phyloP scores from a whole-genome alignment of 2,113 vertebrate genomes.

The Irena cyanogastra region DNA sequence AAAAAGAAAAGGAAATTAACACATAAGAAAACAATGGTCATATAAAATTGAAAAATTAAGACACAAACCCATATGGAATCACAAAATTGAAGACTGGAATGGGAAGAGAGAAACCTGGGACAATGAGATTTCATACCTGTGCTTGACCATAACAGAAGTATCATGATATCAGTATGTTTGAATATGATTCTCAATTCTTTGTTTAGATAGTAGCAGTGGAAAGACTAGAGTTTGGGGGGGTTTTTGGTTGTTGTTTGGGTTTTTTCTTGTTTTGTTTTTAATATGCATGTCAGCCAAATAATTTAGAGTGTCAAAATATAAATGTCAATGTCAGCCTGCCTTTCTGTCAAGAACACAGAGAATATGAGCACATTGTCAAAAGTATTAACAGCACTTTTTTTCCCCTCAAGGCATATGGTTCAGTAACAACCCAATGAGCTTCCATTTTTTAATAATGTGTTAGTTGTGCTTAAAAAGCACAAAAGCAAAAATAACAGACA shows the following conservation, averaged over 20 bases:
- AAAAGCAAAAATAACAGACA: background rate
- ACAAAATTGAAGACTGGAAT: background rate
- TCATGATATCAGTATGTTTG: background rate
- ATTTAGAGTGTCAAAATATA: background rate
- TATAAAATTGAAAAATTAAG: background rate
- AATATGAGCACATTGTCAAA: background rate
- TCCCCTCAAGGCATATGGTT: background rate
- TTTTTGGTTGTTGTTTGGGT: background rate
- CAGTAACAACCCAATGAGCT: background rate
- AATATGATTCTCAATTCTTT: background rate
- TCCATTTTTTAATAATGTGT: background rate
- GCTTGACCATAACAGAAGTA: background rate
- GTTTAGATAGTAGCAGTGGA: background rate
- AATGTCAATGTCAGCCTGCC: background rate
- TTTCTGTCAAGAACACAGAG: background rate
- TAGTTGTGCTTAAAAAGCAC: background rate
- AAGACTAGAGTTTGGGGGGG: rapidly evolving
- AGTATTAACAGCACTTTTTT: background rate
- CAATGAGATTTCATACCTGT: background rate
- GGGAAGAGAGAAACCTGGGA: background rate
- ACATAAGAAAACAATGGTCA: background rate
- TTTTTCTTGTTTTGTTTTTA: background rate
- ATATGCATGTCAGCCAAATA: background rate
- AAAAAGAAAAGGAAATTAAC: background rate
- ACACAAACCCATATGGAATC: background rate